These are phyloP conservation scores for Benitochromis conjunctus DNA, from an alignment of 2,113 vertebrate species.

Conservation along the genomic window DNA sequence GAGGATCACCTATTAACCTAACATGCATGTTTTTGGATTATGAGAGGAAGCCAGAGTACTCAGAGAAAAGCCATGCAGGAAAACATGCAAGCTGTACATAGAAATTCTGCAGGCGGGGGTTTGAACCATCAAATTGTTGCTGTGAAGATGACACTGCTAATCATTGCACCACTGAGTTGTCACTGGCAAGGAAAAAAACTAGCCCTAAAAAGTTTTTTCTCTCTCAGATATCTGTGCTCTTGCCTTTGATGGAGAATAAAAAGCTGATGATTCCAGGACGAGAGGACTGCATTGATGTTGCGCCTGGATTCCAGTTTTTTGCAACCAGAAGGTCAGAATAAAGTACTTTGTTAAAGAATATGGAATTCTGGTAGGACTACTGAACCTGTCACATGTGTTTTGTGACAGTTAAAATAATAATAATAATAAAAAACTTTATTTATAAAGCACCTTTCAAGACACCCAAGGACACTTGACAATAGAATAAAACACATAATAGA, in stretches of 20 bases:
- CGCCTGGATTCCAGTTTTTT: constrained; percentile 94
- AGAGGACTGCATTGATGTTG: constrained; percentile 88
- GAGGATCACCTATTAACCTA: neutral
- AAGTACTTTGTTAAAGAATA: neutral
- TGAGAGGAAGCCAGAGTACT: neutral
- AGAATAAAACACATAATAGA: too few species aligned
- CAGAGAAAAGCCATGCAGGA: neutral
- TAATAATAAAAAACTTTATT: too few species aligned
- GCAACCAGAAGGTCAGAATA: constrained; percentile 87
- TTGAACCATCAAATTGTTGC: neutral
- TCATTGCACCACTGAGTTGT: neutral
- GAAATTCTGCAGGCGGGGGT: neutral
- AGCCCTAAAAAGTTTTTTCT: neutral
- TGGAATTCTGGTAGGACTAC: neutral
- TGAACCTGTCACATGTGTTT: neutral
- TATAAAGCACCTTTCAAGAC: too few species aligned
- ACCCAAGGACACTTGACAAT: too few species aligned
- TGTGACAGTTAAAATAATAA: neutral
- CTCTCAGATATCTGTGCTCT: constrained; percentile 86
- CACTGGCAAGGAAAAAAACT: neutral
- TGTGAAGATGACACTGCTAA: neutral
- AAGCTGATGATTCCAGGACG: constrained; percentile 89
- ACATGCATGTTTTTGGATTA: neutral
- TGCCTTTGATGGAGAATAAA: constrained; percentile 92
- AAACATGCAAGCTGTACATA: neutral